Base-by-base conservation (phyloP, 2,113 vertebrate species). In the Scatophagus argus region DNA sequence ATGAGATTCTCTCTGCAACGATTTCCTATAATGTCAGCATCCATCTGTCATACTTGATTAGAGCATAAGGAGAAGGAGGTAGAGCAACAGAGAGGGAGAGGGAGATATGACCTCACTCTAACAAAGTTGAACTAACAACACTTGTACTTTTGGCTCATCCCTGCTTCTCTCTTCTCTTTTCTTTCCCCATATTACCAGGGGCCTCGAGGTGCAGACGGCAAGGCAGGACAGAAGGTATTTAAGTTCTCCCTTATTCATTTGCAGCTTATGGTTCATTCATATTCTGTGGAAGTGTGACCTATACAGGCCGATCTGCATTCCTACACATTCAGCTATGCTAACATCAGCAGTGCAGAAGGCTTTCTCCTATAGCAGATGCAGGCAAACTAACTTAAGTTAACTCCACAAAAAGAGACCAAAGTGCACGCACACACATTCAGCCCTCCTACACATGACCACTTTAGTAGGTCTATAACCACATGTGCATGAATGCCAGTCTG, bases 11-110 rank as follows among this genome's bases (percentile, higher is more conserved):
- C 68, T 83, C 82, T 71, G 79, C 88, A 95, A 91, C 75, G 89
- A 91, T 93, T 93, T 94, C 85, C 91, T 90, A 89, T 92, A 90
- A 84, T 63, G 80, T 88, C 89, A 88, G 83, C 77, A 82, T 92
- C 90, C 80, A 91, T 94, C 88, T 88, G 81, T 93, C 91, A 93
- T 88, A 89, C 80, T 81, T 89, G 85, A 84, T 92, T 93, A 89
- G 76, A 71, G 67, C 62, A 80, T 74, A 83, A 66, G 67, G 74
- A 88, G 73, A 70, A 77, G 29, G 25, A 62, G 79, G 74, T 39
- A 60, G 47, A 64, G 67, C 44, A 52, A 43, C 27, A 52, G 71
- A 80, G 63, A 66, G 65, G 47, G 62, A 66, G 74, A 73, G 63
- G 13, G 32, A 81, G 83, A 66, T 78, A 65, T 56, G 77, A 79